Evolutionary conservation across 2,888 invertebrate species (phyloP).

Genomic region (Amphipyra berbera): DNA sequence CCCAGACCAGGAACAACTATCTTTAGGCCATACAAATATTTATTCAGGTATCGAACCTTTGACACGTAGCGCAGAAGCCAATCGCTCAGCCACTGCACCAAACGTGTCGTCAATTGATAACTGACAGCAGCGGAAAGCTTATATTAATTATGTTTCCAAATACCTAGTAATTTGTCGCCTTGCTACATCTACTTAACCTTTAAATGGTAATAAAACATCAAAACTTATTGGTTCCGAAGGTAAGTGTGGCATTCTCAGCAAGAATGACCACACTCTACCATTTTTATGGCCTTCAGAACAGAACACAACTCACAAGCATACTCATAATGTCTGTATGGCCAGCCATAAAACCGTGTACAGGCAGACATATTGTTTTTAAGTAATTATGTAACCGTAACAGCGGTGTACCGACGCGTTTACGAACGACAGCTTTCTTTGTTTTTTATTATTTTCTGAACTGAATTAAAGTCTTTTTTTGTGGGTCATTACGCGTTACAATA

Average conservation of each 20-base stretch:
- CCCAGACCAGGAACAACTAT: too few relatives aligned
- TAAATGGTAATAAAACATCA: too few relatives aligned
- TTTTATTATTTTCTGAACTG: slow-evolving; percentile 18
- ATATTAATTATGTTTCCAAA: too few relatives aligned
- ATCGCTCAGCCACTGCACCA: too few relatives aligned
- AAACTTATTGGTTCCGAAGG: background rate
- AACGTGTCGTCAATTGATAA: too few relatives aligned
- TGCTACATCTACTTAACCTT: too few relatives aligned
- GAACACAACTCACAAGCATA: background rate
- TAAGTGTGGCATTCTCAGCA: background rate
- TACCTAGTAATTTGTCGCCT: too few relatives aligned
- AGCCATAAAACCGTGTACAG: background rate
- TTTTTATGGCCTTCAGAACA: background rate
- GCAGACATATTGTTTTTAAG: slow-evolving; percentile 24
- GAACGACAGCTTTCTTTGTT: slow-evolving; percentile 27
- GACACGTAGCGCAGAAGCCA: too few relatives aligned
- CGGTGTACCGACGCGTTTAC: slow-evolving; percentile 6
- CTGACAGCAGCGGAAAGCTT: too few relatives aligned
- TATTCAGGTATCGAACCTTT: too few relatives aligned
- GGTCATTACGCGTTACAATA: background rate
- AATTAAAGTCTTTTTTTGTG: background rate
- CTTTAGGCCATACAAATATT: too few relatives aligned
- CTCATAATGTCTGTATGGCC: background rate
- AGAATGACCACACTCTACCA: background rate
- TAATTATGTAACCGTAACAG: slow-evolving; percentile 32